Evolutionary conservation across 2,113 vertebrate genomes (phyloP), one percentile per base, ranked within the genome.

Genomic region (Crypturellus undulatus): DNA sequence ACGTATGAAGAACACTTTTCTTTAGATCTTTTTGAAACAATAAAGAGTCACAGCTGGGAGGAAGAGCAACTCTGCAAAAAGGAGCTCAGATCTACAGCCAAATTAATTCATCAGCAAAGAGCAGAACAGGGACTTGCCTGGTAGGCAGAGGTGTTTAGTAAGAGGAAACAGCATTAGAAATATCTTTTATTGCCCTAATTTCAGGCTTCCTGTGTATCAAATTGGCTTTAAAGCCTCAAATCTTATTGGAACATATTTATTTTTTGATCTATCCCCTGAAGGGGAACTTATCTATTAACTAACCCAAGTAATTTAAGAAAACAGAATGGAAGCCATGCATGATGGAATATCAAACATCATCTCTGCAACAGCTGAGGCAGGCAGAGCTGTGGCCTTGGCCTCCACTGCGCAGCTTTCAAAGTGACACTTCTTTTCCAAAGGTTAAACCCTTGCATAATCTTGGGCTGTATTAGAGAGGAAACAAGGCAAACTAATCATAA

Each of bases 171-270:
- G 59, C 63, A 95, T 63, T 75, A 95, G 58, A 95, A 88, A 71
- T 78, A 79, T 64, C 73, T 87, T 91, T 81, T 95, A 85, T 73
- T 93, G 89, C 93, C 91, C 94, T 95, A 58, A 85, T 94, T 95
- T 92, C 90, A 94, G 34, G 62, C 34, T 96, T 96, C 93, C 94
- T 97, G 93, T 92, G 72, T 56, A 96, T 80, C 79, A 75, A 56
- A 68, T 72, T 49, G 64, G 60, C 42, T 91, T 90, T 83, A 95
- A 88, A 93, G 10, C 60, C 76, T 84, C 93, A 86, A 87, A 90
- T 58, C 63, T 84, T 80, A 90, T 65, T 70, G 70, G 86, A 64
- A 58, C 12, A 6, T 63, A 43, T 60, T 77, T 92, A 42, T 78
- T 87, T 86, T 85, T 84, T 54, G 3, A 79, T 73, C 79, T 76